Evolutionary conservation across 2,797 vertebrate genomes (phyloP).

Genomic region (Sternotherus odoratus): DNA sequence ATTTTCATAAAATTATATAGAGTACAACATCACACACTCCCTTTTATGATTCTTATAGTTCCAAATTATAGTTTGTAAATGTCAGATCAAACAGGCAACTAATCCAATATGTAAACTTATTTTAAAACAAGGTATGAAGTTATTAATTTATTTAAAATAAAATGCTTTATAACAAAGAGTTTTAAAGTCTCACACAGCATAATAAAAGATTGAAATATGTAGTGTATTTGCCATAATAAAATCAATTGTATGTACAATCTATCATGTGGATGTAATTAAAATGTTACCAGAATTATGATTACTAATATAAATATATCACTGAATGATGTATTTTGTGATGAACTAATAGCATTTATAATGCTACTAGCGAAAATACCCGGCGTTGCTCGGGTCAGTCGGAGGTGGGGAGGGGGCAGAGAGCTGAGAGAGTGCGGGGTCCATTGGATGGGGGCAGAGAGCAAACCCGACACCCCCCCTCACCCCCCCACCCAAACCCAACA

Average conservation of each 20-base stretch:
- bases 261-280: not conserved
- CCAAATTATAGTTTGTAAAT: not conserved
- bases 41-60: not conserved
- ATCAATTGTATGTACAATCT: not conserved
- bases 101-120: not conserved
- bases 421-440: too few species aligned
- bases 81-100: not conserved
- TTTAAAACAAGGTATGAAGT: not conserved
- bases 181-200: not conserved
- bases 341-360: not conserved
- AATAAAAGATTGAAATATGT: too few species aligned
- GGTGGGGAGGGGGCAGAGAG: too few species aligned
- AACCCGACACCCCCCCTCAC: too few species aligned
- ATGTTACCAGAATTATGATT: not conserved
- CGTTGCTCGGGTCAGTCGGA: too few species aligned
- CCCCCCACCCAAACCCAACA: too few species aligned
- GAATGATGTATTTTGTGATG: not conserved
- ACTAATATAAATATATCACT: not conserved
- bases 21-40: not conserved
- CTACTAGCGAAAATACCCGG: too few species aligned
- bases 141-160: not conserved
- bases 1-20: too few species aligned
- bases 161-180: not conserved
- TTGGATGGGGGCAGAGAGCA: too few species aligned
- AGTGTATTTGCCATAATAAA: not conserved